Conservation (phyloP, 2,888 invertebrate species). For the Axea sp. region DNA sequence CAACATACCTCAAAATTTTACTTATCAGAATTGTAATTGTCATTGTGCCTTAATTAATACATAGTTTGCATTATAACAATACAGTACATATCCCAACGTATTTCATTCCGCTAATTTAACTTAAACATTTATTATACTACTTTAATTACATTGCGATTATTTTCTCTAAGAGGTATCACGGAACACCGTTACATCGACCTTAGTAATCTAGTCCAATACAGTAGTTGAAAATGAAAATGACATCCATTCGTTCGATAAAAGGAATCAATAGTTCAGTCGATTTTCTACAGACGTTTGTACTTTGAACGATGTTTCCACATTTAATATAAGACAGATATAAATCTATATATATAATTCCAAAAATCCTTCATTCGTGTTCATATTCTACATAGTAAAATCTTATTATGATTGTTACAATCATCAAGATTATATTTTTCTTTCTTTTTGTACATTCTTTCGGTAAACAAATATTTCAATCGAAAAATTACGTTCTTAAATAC, state of each 20-base stretch:
- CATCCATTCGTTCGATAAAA: constrained; percentile 13
- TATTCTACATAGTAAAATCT: constrained; percentile 5
- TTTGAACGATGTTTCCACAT: constrained; percentile 29
- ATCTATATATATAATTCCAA: constrained; percentile 15
- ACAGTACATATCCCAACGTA: constrained; percentile 7
- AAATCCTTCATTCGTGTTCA: neutral
- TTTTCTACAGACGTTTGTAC: constrained; percentile 49
- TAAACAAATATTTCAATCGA: too few species aligned
- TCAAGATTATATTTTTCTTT: too few species aligned
- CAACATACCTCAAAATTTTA: constrained; percentile 2
- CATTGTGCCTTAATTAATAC: neutral
- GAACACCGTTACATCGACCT: constrained; percentile 39
- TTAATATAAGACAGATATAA: constrained; percentile 16
- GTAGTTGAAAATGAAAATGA: constrained; percentile 15
- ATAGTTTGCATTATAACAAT: constrained; percentile 8
- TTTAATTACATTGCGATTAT: constrained; percentile 3
- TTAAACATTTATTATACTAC: constrained; percentile 9
- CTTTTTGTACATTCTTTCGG: too few species aligned
- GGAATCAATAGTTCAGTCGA: constrained; percentile 25
- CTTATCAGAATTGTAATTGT: neutral
- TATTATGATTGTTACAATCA: constrained; percentile 6
- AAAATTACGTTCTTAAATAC: too few species aligned
- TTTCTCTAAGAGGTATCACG: constrained; percentile 19
- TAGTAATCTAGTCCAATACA: constrained; percentile 2
- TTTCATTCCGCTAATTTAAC: constrained; percentile 1